Conservation (phyloP, 2,888 invertebrate genomes). For the Drosophila emarginata region DNA sequence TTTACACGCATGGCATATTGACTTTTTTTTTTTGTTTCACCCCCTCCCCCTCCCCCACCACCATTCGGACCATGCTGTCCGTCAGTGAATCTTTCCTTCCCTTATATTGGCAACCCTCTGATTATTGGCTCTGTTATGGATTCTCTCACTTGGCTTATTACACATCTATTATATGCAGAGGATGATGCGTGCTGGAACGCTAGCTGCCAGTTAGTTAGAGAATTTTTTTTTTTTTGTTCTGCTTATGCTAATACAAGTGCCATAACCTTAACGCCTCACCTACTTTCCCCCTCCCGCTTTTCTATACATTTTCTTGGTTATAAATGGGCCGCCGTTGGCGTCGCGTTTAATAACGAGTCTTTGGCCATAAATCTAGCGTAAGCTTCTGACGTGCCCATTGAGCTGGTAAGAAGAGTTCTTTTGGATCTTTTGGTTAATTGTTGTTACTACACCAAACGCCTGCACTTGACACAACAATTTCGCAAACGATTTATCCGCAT, state of each 20-base stretch:
- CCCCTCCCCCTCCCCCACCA: background rate
- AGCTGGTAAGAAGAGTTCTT: slow-evolving; percentile 41
- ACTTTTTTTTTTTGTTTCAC: slow-evolving; percentile 21
- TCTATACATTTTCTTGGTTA: slow-evolving; percentile 22
- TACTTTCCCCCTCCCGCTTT: background rate
- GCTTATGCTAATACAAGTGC: slow-evolving; percentile 45
- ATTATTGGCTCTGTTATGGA: background rate
- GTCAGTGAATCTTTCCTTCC: background rate
- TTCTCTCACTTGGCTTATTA: slow-evolving; percentile 15
- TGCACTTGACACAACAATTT: slow-evolving; percentile 67
- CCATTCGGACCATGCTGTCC: background rate
- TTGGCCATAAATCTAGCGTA: slow-evolving; percentile 60
- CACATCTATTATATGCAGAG: slow-evolving; percentile 15
- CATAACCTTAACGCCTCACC: background rate
- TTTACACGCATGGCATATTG: slow-evolving; percentile 51
- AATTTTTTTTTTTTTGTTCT: slow-evolving; percentile 7
- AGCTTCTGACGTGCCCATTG: slow-evolving; percentile 53
- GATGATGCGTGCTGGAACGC: slow-evolving; percentile 29
- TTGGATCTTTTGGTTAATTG: slow-evolving; percentile 52
- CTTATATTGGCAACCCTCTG: slow-evolving; percentile 10
- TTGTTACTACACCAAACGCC: slow-evolving; percentile 24
- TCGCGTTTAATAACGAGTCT: slow-evolving; percentile 61
- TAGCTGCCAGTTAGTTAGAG: background rate
- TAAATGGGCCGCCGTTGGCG: slow-evolving; percentile 54
- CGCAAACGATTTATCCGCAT: slow-evolving; percentile 56